Percentiles rank a stretch among this genome's conserved stretches.
Evolutionary conservation across 2,113 vertebrate species (phyloP).

Genomic region (Triplophysa dalaica): DNA sequence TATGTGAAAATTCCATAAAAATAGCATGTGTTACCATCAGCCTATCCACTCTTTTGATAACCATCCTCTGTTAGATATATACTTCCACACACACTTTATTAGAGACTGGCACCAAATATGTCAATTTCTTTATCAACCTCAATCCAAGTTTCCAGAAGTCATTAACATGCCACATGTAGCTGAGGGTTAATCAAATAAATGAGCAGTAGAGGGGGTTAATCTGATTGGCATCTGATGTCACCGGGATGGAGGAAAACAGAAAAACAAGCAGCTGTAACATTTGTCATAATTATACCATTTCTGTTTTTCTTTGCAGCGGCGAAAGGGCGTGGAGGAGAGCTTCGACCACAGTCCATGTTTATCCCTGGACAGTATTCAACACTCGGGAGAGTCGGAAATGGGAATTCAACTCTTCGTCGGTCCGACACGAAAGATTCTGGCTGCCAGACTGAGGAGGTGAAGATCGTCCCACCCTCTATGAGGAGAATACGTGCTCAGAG

Average conservation of each 20-base stretch:
- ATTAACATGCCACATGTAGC: conserved; percentile 59
- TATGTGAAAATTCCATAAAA: not conserved
- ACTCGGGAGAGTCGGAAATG: conserved; percentile 79
- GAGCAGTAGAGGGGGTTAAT: conserved; percentile 49
- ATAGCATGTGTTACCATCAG: not conserved
- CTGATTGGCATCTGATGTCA: conserved; percentile 49
- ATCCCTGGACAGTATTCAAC: conserved; percentile 86
- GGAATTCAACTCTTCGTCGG: conserved; percentile 69
- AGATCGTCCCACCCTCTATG: conserved; percentile 90
- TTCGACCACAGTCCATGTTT: conserved; percentile 82
- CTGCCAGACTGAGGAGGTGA: conserved; percentile 93
- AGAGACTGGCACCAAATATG: conserved; percentile 1
- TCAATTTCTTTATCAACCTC: conserved; percentile 48
- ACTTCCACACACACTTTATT: not conserved
- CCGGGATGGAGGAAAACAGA: conserved; percentile 1
- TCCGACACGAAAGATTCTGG: conserved; percentile 86
- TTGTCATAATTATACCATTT: conserved; percentile 39
- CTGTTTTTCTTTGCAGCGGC: conserved; percentile 72
- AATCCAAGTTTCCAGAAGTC: conserved; percentile 67
- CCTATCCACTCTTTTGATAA: not conserved
- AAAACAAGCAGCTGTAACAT: conserved; percentile 3
- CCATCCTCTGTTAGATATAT: not conserved
- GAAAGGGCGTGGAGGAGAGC: conserved; percentile 76
- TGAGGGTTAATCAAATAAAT: conserved; percentile 68
- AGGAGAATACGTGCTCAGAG: conserved; percentile 92